Evolutionary conservation across 1,140 invertebrate genomes (phyloP).

Genomic region (Melanaphis sacchari): DNA sequence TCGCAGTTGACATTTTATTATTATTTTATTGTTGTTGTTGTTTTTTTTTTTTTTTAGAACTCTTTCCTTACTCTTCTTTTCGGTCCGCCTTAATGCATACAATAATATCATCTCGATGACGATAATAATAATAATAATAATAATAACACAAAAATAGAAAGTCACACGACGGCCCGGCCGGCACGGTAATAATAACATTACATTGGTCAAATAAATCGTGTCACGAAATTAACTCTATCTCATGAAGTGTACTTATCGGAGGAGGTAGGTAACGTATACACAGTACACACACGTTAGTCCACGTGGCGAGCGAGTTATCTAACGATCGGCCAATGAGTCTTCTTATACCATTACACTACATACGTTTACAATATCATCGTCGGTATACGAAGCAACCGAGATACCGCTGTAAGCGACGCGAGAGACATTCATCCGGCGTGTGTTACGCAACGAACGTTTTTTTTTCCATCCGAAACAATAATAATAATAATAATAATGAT

Average conservation of each 20-base stretch:
- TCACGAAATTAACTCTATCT: slow-evolving; percentile 48
- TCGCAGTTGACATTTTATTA: slow-evolving; percentile 50
- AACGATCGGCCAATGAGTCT: background rate
- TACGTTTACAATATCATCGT: too few relatives aligned
- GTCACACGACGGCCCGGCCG: background rate
- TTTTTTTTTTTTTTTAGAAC: slow-evolving; percentile 20
- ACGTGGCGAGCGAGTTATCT: background rate
- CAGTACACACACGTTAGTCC: background rate
- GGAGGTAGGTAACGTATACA: background rate
- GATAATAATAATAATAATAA: background rate
- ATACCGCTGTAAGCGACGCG: too few relatives aligned
- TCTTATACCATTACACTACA: background rate
- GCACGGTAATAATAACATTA: background rate
- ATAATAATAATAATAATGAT: too few relatives aligned
- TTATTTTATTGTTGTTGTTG: slow-evolving; percentile 32
- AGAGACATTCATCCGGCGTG: too few relatives aligned
- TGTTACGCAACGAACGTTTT: too few relatives aligned
- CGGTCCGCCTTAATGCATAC: background rate
- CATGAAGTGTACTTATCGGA: background rate
- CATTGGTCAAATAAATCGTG: slow-evolving; percentile 47
- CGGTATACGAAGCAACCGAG: too few relatives aligned
- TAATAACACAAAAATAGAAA: background rate
- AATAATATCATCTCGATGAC: background rate
- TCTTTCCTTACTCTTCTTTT: slow-evolving; percentile 22
- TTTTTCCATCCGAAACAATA: too few relatives aligned